Conservation (phyloP, 2,113 vertebrate species). For the Hypocryptadius cinnamomeus region DNA sequence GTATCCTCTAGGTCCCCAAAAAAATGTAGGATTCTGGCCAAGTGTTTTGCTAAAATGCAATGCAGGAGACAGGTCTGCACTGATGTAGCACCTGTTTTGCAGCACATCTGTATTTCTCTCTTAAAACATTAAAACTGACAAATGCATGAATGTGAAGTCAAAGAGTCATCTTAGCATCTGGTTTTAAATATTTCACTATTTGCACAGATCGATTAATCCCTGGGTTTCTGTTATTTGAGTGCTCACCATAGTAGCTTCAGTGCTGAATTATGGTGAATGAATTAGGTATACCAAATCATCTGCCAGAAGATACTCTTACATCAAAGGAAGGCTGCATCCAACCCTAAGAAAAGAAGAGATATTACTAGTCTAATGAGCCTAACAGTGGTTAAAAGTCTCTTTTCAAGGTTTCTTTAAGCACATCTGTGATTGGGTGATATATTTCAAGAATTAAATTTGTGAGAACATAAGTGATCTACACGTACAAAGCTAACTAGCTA, state of each 20-base stretch:
- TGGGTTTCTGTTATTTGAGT: background rate
- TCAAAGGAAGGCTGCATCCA: background rate
- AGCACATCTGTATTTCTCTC: background rate
- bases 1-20: background rate
- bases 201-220: background rate
- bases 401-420: background rate
- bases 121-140: background rate
- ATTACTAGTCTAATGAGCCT: background rate
- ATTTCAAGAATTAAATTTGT: background rate
- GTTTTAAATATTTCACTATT: background rate
- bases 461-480: background rate
- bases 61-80: background rate
- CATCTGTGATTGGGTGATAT: background rate
- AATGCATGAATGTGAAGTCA: background rate
- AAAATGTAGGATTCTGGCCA: background rate
- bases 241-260: background rate
- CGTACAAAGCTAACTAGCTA: background rate
- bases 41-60: background rate
- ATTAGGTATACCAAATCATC: background rate
- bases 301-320: background rate
- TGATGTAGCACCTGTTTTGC: background rate
- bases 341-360: background rate
- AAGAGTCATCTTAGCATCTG: background rate
- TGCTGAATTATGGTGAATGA: background rate
- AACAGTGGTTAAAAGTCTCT: background rate